Evolutionary conservation across 2,113 vertebrate genomes (phyloP).

Genomic region (Phalacrocorax brasilianus): DNA sequence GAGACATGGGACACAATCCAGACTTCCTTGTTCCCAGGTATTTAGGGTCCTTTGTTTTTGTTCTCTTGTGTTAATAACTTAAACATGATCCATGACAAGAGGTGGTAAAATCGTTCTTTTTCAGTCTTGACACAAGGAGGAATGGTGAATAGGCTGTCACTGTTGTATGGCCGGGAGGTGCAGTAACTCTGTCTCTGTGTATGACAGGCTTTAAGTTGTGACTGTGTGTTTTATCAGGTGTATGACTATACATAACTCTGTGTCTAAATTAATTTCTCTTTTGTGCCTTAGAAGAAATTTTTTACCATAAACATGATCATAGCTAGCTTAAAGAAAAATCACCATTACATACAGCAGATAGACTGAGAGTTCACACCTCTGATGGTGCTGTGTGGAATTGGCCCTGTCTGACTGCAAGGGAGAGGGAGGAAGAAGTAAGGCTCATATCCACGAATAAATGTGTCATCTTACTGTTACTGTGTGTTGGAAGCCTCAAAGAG

Average conservation of each 20-base stretch:
- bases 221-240: background rate
- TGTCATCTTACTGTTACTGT: background rate
- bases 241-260: background rate
- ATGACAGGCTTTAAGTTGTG: background rate
- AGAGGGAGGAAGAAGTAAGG: background rate
- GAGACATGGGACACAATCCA: background rate
- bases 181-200: background rate
- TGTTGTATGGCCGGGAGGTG: background rate
- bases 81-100: background rate
- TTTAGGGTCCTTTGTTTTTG: background rate
- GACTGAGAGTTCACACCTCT: background rate
- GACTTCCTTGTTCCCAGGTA: background rate
- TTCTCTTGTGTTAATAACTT: background rate
- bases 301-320: background rate
- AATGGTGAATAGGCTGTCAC: background rate
- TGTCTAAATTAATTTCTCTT: background rate
- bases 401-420: background rate
- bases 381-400: background rate
- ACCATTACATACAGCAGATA: background rate
- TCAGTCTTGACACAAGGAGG: background rate
- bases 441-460: background rate
- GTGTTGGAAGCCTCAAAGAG: background rate
- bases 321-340: background rate
- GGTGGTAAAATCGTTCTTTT: background rate
- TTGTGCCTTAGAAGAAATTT: background rate